Percentiles rank a stretch among this genome's conserved stretches.
These are phyloP conservation scores for Drosophila pallidifrons DNA, from an alignment of 1,140 invertebrate genomes.

Conservation along the genomic window DNA sequence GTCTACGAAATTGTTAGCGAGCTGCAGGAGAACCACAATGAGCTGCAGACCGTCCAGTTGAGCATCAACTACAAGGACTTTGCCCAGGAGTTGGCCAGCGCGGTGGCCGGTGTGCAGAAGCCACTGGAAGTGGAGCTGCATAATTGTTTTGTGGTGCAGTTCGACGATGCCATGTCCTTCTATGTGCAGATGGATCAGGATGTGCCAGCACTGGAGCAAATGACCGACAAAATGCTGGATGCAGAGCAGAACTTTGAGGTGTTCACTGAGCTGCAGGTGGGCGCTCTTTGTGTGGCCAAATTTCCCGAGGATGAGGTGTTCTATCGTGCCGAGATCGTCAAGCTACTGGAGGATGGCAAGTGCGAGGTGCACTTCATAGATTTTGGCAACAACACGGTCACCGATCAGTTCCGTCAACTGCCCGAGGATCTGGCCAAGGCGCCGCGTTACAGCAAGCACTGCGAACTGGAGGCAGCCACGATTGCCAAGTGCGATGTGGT, in stretches of 20 bases:
- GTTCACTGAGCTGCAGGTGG: slow-evolving; percentile 85
- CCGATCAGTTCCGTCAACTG: slow-evolving; percentile 87
- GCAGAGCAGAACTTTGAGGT: slow-evolving; percentile 86
- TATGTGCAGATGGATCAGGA: slow-evolving; percentile 88
- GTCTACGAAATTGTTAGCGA: slow-evolving; percentile 68
- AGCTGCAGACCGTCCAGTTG: slow-evolving; percentile 49
- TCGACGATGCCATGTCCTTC: slow-evolving; percentile 87
- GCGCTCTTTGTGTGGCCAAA: slow-evolving; percentile 88
- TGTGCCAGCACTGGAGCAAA: slow-evolving; percentile 86
- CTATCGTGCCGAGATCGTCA: slow-evolving; percentile 87
- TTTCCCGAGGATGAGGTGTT: slow-evolving; percentile 88
- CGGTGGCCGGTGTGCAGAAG: slow-evolving; percentile 64
- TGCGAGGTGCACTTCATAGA: slow-evolving; percentile 90
- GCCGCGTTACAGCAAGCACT: slow-evolving; percentile 87
- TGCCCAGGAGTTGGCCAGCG: slow-evolving; percentile 65
- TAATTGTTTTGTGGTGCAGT: slow-evolving; percentile 86
- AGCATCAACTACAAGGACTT: slow-evolving; percentile 73
- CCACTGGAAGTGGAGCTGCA: slow-evolving; percentile 64
- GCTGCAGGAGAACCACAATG: slow-evolving; percentile 20
- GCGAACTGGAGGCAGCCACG: slow-evolving; percentile 87
- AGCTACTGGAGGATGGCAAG: slow-evolving; percentile 63
- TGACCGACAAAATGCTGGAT: slow-evolving; percentile 86
- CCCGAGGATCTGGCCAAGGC: slow-evolving; percentile 88
- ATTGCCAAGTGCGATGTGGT: slow-evolving; percentile 65
- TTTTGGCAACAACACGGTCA: slow-evolving; percentile 89